Evolutionary conservation across 2,888 invertebrate genomes (phyloP), one percentile per base, ranked within the genome.

Genomic region (Xylota sylvarum): DNA sequence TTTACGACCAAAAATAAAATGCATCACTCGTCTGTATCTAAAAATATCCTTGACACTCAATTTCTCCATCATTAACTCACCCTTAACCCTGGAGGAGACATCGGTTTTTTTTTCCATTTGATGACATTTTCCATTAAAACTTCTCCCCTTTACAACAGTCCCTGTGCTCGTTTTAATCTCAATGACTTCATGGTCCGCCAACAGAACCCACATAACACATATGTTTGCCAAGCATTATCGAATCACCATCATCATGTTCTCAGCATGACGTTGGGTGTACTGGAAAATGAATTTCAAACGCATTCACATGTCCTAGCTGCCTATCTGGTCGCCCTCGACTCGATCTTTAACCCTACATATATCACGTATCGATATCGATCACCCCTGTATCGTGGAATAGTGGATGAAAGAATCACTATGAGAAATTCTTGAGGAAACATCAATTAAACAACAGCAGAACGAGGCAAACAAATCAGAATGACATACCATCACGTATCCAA

Each of bases 401-500:
- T 35, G 30, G 73, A 46, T 69, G 27, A 12, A 27, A n/a, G 12
- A 56, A 23, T 58, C n/a, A 7, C 46, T 56, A 58, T 37, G 35
- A 23, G 78, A 37, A 58, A 67, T 67, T 67, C 52, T 14, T 17
- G 30, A 78, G 83, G 83, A 83, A 73, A 78, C 83, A 78, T 83
- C 67, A 83, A 78, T 83, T 73, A 78, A 52, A 60, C 37, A 35
- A 48, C 48, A 67, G 37, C 55, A n/a, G 43, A 60, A 60, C 50
- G 52, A 40, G 72, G 60, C 52, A 83, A 83, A 83, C 83, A 83
- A 73, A 83, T 48, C 52, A 19, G 40, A 72, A 52, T 72, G 82
- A 82, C 78, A 78, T 67, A 46, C 65, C 83, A 78, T 73, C 65
- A 30, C 60, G 52, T 48, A 67, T 60, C 23, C 50, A 65, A 67